Base-by-base conservation (phyloP, 2,797 vertebrate genomes). In the Falco naumanni region DNA sequence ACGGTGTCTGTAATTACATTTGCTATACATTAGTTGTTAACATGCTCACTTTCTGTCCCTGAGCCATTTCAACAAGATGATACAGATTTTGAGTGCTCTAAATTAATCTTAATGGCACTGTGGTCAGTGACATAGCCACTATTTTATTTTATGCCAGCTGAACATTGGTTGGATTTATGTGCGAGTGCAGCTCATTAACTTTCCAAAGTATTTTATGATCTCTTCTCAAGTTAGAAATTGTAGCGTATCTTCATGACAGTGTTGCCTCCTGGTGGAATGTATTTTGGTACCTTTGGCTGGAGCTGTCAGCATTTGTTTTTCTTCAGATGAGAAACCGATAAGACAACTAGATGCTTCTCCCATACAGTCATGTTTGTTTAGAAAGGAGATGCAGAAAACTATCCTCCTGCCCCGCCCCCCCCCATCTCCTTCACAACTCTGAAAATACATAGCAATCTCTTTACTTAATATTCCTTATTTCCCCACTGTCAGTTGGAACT, bases 101-200 rank as follows among this genome's bases (percentile, higher is more conserved):
- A 97, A 95, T 95, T 93, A 89, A 87, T 96, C 84, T 84, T 95
- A 96, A 95, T 96, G 87, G 48, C 45, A 51, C 53, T 83, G 39
- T 91, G 91, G 90, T 96, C 89, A 64, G 75, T 94, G 95, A 82
- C 87, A 95, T 83, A 95, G 85, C 54, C 53, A 57, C 59, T 95
- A 78, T 95, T 96, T 85, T 95, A 91, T 80, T 91, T 94, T 95
- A 71, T 83, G 79, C 89, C 48, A 61, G 81, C 41, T 95, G 87
- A 96, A 57, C 82, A 71, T 70, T 93, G 57, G 71, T 92, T 43
- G 54, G 68, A 96, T 96, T 96, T 97, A 96, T 97, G 75, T 89
- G 48, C 26, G 33, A 92, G 41, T 92, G 87, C 89, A 95, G 91
- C 90, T 97, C 92, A 96, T 96, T 96, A 97, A 94, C 89, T 96